These are phyloP conservation scores for Mnemiopsis leidyi DNA, from an alignment of 37 sponge, comb jelly and placozoan species.

Conservation along the genomic window DNA sequence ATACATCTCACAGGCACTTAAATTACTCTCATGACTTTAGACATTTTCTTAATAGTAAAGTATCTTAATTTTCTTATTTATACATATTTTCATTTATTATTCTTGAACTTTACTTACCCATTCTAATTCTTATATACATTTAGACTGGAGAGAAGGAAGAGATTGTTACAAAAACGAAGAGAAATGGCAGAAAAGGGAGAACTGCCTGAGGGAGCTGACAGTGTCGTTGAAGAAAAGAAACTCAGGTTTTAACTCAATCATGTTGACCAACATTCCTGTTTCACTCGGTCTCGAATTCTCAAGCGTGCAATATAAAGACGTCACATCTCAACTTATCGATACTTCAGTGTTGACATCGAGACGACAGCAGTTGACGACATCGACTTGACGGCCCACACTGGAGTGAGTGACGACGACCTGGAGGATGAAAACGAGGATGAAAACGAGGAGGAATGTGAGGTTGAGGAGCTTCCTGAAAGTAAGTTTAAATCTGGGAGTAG, in stretches of 20 bases:
- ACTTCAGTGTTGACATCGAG: slow-evolving; percentile 43
- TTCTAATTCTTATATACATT: too few species aligned
- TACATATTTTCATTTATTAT: too few species aligned
- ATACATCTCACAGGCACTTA: too few species aligned
- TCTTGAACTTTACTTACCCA: too few species aligned
- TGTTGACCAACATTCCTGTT: too few species aligned
- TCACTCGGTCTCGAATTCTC: too few species aligned
- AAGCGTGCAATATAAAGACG: too few species aligned
- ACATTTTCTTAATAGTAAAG: too few species aligned
- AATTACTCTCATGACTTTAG: too few species aligned
- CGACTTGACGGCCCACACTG: slow-evolving; percentile 36
- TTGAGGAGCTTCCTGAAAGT: slow-evolving; percentile 70
- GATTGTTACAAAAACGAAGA: not conserved
- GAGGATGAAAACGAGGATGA: slow-evolving; percentile 67
- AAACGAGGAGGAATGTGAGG: slow-evolving; percentile 64
- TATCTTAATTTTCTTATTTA: too few species aligned
- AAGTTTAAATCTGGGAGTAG: not conserved
- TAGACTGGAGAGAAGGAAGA: slow-evolving; percentile 51
- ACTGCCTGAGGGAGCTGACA: not conserved
- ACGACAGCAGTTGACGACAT: slow-evolving; percentile 17
- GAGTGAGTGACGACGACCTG: slow-evolving; percentile 49
- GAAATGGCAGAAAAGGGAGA: slow-evolving; percentile 29
- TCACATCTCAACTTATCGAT: too few species aligned
- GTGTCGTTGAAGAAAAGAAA: not conserved
- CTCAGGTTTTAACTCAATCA: not conserved